A percentile compares a stretch with the other conserved stretches of the same genome.
Evolutionary conservation across 2,888 invertebrate genomes (phyloP).

Genomic region (Eupithecia centaureata): DNA sequence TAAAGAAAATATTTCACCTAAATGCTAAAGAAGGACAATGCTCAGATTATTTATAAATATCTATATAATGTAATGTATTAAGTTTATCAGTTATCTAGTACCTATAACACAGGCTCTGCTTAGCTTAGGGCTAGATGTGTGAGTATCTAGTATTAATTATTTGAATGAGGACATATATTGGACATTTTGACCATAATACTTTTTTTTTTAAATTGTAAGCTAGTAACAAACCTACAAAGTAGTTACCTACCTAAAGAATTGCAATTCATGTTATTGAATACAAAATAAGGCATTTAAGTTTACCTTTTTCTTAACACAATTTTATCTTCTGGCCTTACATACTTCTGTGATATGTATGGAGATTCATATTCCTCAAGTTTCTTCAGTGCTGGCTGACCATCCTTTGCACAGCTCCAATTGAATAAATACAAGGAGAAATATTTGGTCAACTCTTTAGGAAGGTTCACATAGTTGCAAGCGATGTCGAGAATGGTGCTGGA

Average conservation of each 20-base stretch:
- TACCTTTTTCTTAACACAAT: slow-evolving; percentile 95
- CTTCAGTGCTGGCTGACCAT: slow-evolving; percentile 89
- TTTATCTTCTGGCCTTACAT: slow-evolving; percentile 88
- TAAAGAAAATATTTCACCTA: not conserved
- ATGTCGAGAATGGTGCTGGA: slow-evolving; percentile 93
- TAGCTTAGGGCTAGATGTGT: too few relatives aligned
- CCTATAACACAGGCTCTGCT: too few relatives aligned
- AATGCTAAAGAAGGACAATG: not conserved
- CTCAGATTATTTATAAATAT: not conserved
- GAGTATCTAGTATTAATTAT: too few relatives aligned
- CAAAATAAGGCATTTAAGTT: slow-evolving; percentile 7
- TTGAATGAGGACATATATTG: not conserved
- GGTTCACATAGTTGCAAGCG: slow-evolving; percentile 91
- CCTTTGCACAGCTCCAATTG: slow-evolving; percentile 89
- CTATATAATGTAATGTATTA: too few relatives aligned
- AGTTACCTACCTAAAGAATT: too few relatives aligned
- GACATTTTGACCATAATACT: slow-evolving; percentile 1
- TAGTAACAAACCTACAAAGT: too few relatives aligned
- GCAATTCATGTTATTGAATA: too few relatives aligned
- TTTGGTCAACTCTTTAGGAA: slow-evolving; percentile 90
- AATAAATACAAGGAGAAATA: slow-evolving; percentile 97
- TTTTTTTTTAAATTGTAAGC: too few relatives aligned
- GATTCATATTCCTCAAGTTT: slow-evolving; percentile 98
- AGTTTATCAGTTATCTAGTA: too few relatives aligned
- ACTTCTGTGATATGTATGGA: slow-evolving; percentile 95